These are phyloP conservation scores for Bombus superbus DNA, from an alignment of 1,140 invertebrate species.

Conservation along the genomic window DNA sequence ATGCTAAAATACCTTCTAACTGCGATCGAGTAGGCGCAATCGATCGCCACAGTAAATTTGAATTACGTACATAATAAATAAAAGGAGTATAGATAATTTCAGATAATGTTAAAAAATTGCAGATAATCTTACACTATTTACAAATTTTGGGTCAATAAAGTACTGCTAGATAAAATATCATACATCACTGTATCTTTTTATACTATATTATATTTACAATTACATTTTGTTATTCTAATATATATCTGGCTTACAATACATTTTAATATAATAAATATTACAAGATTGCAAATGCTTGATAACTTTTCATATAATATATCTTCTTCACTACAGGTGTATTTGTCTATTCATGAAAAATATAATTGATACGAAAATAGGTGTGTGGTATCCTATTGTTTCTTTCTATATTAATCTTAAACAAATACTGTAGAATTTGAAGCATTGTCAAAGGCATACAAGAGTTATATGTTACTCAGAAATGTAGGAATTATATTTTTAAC, in stretches of 20 bases:
- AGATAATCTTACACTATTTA: background rate
- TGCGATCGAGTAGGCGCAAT: too few relatives aligned
- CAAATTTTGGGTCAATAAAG: background rate
- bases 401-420: conserved; percentile 21
- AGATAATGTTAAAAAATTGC: background rate
- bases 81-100: background rate
- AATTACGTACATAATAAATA: background rate
- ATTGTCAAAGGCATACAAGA: conserved; percentile 17
- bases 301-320: background rate
- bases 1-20: too few relatives aligned
- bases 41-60: too few relatives aligned
- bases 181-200: background rate
- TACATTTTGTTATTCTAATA: background rate
- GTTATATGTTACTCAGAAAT: conserved; percentile 3
- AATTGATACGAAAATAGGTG: conserved; percentile 31
- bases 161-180: background rate
- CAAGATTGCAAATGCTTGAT: conserved; percentile 16
- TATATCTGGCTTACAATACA: conserved; percentile 3
- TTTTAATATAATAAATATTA: conserved; percentile 31
- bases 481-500: conserved; percentile 6
- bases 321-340: background rate
- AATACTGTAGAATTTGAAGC: conserved; percentile 20
- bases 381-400: conserved; percentile 8
- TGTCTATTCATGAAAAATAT: conserved; percentile 36
- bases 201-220: conserved; percentile 10